A percentile compares a stretch with the other conserved stretches of the same genome.
Conservation (phyloP, 2,797 vertebrate species). For the Cuniculus paca region DNA sequence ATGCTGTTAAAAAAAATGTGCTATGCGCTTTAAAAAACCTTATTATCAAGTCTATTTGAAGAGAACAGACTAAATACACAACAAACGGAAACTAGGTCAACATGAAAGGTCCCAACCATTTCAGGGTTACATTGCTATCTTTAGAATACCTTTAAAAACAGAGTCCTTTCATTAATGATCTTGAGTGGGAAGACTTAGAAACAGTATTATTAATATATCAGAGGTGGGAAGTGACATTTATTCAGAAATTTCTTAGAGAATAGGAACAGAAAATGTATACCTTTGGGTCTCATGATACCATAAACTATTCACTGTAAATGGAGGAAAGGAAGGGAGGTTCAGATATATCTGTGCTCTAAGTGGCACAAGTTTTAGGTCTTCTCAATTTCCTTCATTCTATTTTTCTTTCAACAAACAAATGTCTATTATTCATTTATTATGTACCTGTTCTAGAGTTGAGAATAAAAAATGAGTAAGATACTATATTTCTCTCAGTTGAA, state of each 20-base stretch:
- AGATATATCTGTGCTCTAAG: neutral
- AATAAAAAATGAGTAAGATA: constrained; percentile 35
- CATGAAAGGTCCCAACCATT: neutral
- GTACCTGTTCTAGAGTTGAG: neutral
- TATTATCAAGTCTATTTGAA: constrained; percentile 46
- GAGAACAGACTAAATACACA: neutral
- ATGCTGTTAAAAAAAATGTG: constrained; percentile 56
- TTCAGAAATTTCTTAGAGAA: constrained; percentile 32
- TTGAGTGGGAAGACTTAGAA: constrained; percentile 44
- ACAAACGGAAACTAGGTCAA: neutral
- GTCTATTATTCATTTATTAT: constrained; percentile 18
- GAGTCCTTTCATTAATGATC: neutral
- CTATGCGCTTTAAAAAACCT: neutral
- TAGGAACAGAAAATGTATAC: neutral
- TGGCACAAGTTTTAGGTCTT: neutral
- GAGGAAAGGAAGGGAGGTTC: neutral
- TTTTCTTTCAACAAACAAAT: neutral
- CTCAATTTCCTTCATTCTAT: neutral
- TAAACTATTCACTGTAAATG: neutral
- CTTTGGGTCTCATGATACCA: neutral
- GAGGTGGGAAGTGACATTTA: neutral
- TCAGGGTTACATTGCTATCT: neutral
- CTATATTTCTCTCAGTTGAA: constrained; percentile 1
- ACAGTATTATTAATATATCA: neutral
- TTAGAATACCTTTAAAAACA: constrained; percentile 53